Evolutionary conservation across 92 coral and sea anemone genomes (phyloP).

Genomic region (Heteractis magnifica): DNA sequence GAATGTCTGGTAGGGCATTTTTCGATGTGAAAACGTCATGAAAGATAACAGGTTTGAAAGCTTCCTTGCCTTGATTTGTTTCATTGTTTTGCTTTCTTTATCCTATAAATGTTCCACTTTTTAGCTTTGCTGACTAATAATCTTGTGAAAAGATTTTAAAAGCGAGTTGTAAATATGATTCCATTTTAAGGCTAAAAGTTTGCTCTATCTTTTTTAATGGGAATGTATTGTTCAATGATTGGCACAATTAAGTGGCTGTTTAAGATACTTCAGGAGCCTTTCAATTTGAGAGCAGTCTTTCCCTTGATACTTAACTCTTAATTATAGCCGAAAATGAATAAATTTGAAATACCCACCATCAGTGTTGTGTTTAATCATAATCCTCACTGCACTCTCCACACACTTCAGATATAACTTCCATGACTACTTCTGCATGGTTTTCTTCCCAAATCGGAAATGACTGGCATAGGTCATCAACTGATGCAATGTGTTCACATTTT

Average conservation of each 20-base stretch:
- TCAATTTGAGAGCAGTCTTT: background rate
- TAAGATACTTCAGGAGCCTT: background rate
- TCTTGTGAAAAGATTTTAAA: background rate
- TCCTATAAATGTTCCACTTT: background rate
- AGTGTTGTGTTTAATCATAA: background rate
- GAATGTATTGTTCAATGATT: background rate
- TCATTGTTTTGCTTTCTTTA: background rate
- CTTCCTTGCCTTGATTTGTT: background rate
- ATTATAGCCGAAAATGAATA: background rate
- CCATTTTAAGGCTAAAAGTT: background rate
- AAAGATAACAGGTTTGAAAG: background rate
- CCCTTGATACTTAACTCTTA: background rate
- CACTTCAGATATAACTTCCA: background rate
- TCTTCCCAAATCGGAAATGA: slow-evolving; percentile 8
- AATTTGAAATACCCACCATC: background rate
- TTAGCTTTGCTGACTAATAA: background rate
- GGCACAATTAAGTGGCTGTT: background rate
- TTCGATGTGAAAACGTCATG: background rate
- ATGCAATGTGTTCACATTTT: slow-evolving; percentile 40
- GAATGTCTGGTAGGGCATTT: background rate
- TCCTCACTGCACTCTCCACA: slow-evolving; percentile 1
- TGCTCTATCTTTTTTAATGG: background rate
- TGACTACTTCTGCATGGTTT: background rate
- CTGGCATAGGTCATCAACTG: slow-evolving; percentile 27
- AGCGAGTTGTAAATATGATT: background rate